Evolutionary conservation across 2,113 vertebrate genomes (phyloP).

Genomic region (Psittacula cyanocephala): DNA sequence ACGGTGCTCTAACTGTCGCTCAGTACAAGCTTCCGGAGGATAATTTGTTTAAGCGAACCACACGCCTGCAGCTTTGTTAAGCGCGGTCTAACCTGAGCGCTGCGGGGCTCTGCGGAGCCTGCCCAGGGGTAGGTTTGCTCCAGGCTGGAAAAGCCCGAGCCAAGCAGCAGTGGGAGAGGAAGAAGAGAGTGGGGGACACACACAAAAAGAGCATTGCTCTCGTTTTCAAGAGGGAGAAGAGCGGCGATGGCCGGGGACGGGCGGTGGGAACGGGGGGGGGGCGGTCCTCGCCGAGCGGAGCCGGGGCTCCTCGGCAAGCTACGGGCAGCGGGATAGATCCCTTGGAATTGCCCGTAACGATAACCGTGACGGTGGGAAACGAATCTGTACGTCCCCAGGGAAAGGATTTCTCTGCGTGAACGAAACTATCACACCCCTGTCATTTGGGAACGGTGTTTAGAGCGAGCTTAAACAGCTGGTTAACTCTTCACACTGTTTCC

Average conservation of each 20-base stretch:
- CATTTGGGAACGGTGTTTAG: background rate
- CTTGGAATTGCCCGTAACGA: background rate
- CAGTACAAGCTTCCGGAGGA: background rate
- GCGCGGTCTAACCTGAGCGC: background rate
- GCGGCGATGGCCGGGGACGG: background rate
- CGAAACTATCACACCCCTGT: background rate
- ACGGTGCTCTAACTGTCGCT: background rate
- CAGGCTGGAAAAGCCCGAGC: background rate
- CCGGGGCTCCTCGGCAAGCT: background rate
- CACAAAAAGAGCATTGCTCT: background rate
- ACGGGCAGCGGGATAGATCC: background rate
- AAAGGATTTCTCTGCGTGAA: background rate
- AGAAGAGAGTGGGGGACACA: background rate
- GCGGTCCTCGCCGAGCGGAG: background rate
- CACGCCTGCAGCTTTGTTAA: background rate
- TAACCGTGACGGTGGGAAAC: background rate
- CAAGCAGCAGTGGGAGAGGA: background rate
- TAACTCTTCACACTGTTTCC: background rate
- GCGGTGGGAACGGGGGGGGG: too few relatives aligned
- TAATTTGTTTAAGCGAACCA: background rate
- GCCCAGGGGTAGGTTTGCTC: background rate
- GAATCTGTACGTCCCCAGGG: background rate
- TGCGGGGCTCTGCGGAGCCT: background rate
- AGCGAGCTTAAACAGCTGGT: background rate
- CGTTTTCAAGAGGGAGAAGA: background rate